phyloP scores from a whole-genome alignment of 2,797 vertebrate genomes.

The Corythornis leucogaster region DNA sequence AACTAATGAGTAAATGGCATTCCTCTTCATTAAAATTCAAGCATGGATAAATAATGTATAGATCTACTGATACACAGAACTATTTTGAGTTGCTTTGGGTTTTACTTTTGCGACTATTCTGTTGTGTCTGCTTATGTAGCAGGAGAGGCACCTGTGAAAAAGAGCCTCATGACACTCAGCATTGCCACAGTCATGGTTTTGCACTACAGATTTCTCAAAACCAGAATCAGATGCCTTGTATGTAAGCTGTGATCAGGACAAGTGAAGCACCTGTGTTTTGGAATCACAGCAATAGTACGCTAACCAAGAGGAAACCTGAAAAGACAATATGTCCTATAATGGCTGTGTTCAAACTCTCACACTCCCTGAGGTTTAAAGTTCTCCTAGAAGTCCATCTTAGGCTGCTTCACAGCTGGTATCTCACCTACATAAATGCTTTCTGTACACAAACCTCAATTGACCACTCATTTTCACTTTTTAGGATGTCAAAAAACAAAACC shows the following conservation, averaged over 20 bases:
- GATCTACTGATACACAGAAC: neutral
- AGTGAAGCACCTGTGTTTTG: neutral
- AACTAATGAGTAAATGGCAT: conserved; percentile 32
- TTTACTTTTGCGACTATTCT: neutral
- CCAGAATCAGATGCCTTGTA: neutral
- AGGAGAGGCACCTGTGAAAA: neutral
- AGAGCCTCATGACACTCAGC: neutral
- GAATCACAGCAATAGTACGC: neutral
- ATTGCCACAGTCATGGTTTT: neutral
- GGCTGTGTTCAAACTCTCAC: neutral
- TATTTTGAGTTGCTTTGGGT: neutral
- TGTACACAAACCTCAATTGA: neutral
- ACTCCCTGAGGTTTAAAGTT: neutral
- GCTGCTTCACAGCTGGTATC: neutral
- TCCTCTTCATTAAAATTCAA: conserved; percentile 44
- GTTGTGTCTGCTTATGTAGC: neutral
- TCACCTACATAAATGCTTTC: neutral
- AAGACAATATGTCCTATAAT: neutral
- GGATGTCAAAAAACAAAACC: neutral
- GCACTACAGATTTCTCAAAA: neutral
- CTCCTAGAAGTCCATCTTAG: neutral
- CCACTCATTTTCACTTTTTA: neutral
- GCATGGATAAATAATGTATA: conserved; percentile 54
- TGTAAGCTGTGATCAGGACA: neutral
- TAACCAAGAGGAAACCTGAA: neutral